A percentile compares a stretch with the other conserved stretches of the same genome.
Evolutionary conservation across 2,888 invertebrate species (phyloP).

Genomic region (Argynnis bischoffii): DNA sequence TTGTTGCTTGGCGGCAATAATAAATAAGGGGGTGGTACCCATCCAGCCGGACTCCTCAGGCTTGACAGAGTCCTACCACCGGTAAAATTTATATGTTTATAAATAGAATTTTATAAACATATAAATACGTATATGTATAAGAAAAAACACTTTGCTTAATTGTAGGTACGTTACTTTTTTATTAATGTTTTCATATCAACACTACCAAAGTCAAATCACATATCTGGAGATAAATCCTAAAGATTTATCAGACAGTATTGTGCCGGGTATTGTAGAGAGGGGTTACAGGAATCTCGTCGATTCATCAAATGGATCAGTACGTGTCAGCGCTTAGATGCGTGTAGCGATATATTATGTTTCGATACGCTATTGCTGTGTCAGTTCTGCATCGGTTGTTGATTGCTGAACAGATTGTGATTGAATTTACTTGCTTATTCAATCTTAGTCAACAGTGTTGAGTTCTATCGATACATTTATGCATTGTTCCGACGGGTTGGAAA

Average conservation of each 20-base stretch:
- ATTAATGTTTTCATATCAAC: neutral
- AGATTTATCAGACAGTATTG: slow-evolving; percentile 42
- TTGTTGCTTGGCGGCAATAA: too few species aligned
- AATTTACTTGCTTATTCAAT: slow-evolving; percentile 16
- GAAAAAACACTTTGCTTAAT: too few species aligned
- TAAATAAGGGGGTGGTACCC: too few species aligned
- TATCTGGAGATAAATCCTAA: slow-evolving; percentile 43
- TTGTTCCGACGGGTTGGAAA: neutral
- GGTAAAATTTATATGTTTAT: too few species aligned
- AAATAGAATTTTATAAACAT: too few species aligned
- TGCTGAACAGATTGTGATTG: slow-evolving; percentile 27
- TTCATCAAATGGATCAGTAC: slow-evolving; percentile 40
- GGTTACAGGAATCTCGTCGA: slow-evolving; percentile 37
- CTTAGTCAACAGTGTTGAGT: slow-evolving; percentile 5
- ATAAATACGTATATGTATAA: too few species aligned
- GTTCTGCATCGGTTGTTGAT: slow-evolving; percentile 26
- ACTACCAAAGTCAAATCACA: slow-evolving; percentile 31
- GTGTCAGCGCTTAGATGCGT: slow-evolving; percentile 37
- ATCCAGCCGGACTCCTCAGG: too few species aligned
- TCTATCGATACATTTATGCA: neutral
- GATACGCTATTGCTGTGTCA: slow-evolving; percentile 27
- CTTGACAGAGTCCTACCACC: too few species aligned
- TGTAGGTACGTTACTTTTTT: too few species aligned
- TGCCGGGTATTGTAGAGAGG: slow-evolving; percentile 26
- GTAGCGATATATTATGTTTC: slow-evolving; percentile 29